phyloP scores from a whole-genome alignment of 1,140 invertebrate species.

The Lithobius niger region DNA sequence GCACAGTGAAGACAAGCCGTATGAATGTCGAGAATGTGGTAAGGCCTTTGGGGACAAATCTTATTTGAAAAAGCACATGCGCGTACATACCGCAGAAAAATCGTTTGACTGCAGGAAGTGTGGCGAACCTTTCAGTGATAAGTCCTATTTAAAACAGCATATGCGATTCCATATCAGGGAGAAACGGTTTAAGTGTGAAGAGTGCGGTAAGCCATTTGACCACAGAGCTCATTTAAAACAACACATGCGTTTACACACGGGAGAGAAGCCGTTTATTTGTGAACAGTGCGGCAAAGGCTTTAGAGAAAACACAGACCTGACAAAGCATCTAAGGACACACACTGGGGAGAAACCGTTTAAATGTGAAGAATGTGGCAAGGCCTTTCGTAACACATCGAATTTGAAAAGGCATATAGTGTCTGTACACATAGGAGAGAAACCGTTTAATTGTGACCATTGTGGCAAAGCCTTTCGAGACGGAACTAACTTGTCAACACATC shows the following conservation, averaged over 20 bases:
- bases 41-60: not conserved
- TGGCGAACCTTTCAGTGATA: constrained; percentile 36
- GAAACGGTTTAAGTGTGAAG: constrained; percentile 21
- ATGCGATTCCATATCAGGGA: constrained; percentile 35
- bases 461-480: constrained; percentile 40
- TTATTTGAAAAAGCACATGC: not conserved
- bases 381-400: constrained; percentile 50
- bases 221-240: constrained; percentile 39
- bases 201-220: constrained; percentile 35
- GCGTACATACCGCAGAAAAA: not conserved
- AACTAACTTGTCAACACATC: too few species aligned
- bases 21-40: not conserved
- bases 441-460: constrained; percentile 38
- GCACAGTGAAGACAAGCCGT: not conserved
- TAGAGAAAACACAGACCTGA: constrained; percentile 37
- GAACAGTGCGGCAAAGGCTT: constrained; percentile 15
- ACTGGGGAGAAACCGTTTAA: constrained; percentile 73
- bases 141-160: constrained; percentile 39
- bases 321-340: constrained; percentile 72
- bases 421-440: constrained; percentile 18
- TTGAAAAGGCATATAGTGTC: not conserved
- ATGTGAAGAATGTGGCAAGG: constrained; percentile 73
- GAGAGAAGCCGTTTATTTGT: constrained; percentile 38
- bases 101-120: constrained; percentile 20
- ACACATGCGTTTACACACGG: constrained; percentile 35